Evolutionary conservation across 2,888 invertebrate species (phyloP).

Genomic region (Acronicta leporina): DNA sequence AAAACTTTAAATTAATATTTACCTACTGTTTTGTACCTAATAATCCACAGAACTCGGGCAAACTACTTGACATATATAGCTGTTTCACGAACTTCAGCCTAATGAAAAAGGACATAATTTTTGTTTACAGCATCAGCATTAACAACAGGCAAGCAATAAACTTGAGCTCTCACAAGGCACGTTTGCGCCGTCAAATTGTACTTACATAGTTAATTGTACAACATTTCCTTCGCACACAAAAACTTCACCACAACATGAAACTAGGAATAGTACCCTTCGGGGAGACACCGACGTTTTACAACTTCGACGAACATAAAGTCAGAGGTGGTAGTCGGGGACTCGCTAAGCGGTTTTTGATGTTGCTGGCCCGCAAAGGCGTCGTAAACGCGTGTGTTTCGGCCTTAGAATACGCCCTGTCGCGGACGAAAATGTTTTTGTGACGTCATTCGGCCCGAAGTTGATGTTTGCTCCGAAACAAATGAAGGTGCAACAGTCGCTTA

Average conservation of each 20-base stretch:
- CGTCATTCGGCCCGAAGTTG: slow-evolving; percentile 58
- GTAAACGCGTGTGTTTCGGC: slow-evolving; percentile 70
- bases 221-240: slow-evolving; percentile 57
- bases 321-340: slow-evolving; percentile 69
- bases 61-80: slow-evolving; percentile 29
- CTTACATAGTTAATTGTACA: slow-evolving; percentile 62
- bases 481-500: slow-evolving; percentile 63
- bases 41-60: slow-evolving; percentile 9
- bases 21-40: not conserved
- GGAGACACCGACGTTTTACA: slow-evolving; percentile 69
- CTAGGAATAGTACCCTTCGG: slow-evolving; percentile 59
- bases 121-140: slow-evolving; percentile 54
- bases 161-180: slow-evolving; percentile 57
- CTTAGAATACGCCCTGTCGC: slow-evolving; percentile 54
- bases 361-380: slow-evolving; percentile 67
- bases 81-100: slow-evolving; percentile 34
- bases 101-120: slow-evolving; percentile 54
- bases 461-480: slow-evolving; percentile 66
- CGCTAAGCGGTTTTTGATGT: slow-evolving; percentile 82
- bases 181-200: slow-evolving; percentile 62
- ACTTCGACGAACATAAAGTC: slow-evolving; percentile 68
- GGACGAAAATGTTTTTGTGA: slow-evolving; percentile 64
- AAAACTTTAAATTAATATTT: slow-evolving; percentile 6
- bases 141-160: slow-evolving; percentile 54
- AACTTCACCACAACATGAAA: slow-evolving; percentile 62